phyloP scores from a whole-genome alignment of 1,140 invertebrate species.

The Zaprionus lachaisei region DNA sequence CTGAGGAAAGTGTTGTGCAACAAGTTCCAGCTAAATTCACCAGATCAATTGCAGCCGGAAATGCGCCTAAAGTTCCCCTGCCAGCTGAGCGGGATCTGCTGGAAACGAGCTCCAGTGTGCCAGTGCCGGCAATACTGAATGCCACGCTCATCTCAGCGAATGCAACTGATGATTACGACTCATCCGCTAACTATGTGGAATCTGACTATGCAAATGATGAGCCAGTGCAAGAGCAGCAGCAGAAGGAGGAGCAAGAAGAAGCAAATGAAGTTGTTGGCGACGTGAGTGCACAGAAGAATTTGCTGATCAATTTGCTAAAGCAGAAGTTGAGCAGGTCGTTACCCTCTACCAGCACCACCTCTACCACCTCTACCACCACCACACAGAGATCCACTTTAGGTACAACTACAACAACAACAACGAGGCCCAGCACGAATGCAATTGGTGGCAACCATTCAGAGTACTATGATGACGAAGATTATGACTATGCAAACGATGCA shows the following conservation, averaged over 20 bases:
- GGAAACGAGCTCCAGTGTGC: slow-evolving; percentile 48
- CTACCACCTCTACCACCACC: slow-evolving; percentile 10
- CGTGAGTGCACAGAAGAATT: slow-evolving; percentile 30
- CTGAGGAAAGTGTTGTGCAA: background rate
- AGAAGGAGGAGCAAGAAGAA: background rate
- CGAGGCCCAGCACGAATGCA: background rate
- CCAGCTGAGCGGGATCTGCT: slow-evolving; percentile 4
- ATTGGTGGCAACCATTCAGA: slow-evolving; percentile 26
- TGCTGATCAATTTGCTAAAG: slow-evolving; percentile 34
- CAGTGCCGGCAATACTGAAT: slow-evolving; percentile 22
- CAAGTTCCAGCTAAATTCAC: background rate
- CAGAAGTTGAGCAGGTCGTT: slow-evolving; percentile 31
- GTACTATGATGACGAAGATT: slow-evolving; percentile 65
- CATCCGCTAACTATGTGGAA: slow-evolving; percentile 42
- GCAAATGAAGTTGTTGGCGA: slow-evolving; percentile 26
- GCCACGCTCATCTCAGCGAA: slow-evolving; percentile 5
- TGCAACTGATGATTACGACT: slow-evolving; percentile 31
- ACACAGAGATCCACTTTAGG: slow-evolving; percentile 1
- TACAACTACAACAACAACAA: background rate
- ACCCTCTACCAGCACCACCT: slow-evolving; percentile 6
- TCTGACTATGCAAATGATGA: slow-evolving; percentile 66
- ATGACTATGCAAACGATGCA: slow-evolving; percentile 42
- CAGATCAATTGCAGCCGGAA: background rate
- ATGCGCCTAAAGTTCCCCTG: background rate
- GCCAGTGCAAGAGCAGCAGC: background rate